phyloP scores from a whole-genome alignment of 2,888 invertebrate genomes.

The Meteorus colon region DNA sequence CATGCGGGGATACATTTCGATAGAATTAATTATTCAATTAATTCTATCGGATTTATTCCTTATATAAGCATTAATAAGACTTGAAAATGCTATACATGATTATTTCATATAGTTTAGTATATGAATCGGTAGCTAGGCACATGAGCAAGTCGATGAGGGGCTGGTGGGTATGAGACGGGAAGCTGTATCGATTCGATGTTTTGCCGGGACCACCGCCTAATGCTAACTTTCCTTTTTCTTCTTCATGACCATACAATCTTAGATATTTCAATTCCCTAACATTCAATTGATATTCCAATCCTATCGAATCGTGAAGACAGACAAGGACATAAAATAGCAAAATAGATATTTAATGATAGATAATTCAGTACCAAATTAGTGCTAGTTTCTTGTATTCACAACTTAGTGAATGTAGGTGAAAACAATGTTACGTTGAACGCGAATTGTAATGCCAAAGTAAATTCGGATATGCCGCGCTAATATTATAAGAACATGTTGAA shows the following conservation, averaged over 20 bases:
- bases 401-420: too few species aligned
- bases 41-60: background rate
- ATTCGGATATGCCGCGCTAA: too few species aligned
- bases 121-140: constrained; percentile 4
- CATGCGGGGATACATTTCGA: too few species aligned
- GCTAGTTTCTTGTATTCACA: too few species aligned
- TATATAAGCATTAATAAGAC: background rate
- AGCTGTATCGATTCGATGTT: constrained; percentile 71
- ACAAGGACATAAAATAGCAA: too few species aligned
- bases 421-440: too few species aligned
- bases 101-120: background rate
- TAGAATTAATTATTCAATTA: too few species aligned
- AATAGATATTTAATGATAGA: too few species aligned
- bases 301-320: too few species aligned
- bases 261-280: constrained; percentile 7
- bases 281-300: background rate
- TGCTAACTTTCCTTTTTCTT: constrained; percentile 39
- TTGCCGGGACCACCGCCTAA: constrained; percentile 63
- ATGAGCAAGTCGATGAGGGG: constrained; percentile 44
- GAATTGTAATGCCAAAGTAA: too few species aligned
- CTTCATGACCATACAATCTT: constrained; percentile 21
- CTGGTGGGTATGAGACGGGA: constrained; percentile 57
- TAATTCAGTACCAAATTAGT: too few species aligned
- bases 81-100: background rate
- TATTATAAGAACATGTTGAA: too few species aligned